Conservation (phyloP, 2,888 invertebrate species). For the Tiliacea citrago region DNA sequence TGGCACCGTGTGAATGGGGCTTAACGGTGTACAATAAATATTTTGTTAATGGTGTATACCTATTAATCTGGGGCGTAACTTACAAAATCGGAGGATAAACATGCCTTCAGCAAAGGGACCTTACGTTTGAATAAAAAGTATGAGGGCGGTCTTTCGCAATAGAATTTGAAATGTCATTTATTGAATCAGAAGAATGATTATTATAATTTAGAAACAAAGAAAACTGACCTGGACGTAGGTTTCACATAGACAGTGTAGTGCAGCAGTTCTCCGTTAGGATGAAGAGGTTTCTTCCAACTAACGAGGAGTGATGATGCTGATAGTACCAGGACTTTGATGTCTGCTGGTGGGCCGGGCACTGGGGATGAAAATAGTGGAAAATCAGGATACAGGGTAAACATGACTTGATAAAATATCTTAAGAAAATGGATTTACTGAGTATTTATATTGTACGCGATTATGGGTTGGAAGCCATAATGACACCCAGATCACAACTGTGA, state of each 20-base stretch:
- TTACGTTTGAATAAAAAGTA: neutral
- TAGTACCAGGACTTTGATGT: slow-evolving; percentile 95
- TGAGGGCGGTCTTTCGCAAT: too few species aligned
- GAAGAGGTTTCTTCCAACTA: slow-evolving; percentile 95
- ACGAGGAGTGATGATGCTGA: slow-evolving; percentile 95
- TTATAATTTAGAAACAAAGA: neutral
- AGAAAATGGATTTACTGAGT: too few species aligned
- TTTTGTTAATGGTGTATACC: too few species aligned
- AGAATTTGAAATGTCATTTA: neutral
- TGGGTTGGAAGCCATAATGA: too few species aligned
- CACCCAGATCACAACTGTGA: too few species aligned
- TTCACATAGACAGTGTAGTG: slow-evolving; percentile 95
- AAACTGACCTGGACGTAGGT: slow-evolving; percentile 83
- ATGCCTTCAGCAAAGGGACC: neutral
- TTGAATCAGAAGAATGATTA: neutral
- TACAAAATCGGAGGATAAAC: too few species aligned
- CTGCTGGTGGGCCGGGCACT: slow-evolving; percentile 96
- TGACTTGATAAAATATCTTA: too few species aligned
- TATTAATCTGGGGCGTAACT: too few species aligned
- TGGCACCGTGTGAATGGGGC: too few species aligned
- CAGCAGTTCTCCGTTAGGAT: slow-evolving; percentile 83
- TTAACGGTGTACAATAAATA: too few species aligned
- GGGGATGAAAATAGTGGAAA: slow-evolving; percentile 28
- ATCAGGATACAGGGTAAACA: too few species aligned
- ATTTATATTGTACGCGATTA: too few species aligned